Conservation (phyloP, 2,113 vertebrate species). For the Scytalopus superciliaris region DNA sequence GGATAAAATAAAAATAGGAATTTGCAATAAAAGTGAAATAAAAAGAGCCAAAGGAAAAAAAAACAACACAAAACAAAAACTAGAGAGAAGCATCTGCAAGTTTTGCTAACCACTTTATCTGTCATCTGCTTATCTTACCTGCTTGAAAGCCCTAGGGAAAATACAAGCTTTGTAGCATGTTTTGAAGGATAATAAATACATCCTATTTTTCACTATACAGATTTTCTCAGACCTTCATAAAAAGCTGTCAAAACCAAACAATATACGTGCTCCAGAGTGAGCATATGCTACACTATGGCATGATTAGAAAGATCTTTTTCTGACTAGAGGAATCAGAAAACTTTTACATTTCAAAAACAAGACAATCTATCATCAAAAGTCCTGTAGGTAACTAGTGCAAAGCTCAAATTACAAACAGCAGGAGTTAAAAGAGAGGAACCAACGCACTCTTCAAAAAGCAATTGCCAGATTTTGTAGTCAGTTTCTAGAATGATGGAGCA, state of each 20-base stretch:
- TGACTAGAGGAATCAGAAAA: background rate
- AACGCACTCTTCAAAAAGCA: background rate
- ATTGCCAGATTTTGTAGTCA: background rate
- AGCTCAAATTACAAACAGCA: background rate
- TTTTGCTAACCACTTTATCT: background rate
- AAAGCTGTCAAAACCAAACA: background rate
- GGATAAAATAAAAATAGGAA: background rate
- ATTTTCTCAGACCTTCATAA: background rate
- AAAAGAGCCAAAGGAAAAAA: background rate
- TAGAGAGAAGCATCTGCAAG: background rate
- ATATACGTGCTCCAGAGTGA: background rate
- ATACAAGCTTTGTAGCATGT: background rate
- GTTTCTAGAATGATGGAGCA: background rate
- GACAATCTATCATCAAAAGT: background rate
- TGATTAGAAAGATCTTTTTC: background rate
- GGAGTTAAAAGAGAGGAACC: background rate
- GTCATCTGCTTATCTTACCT: background rate
- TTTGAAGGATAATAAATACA: background rate
- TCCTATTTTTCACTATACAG: background rate
- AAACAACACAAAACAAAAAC: background rate
- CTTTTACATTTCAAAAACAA: background rate
- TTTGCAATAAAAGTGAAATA: background rate
- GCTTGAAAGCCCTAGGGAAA: background rate
- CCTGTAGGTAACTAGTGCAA: background rate
- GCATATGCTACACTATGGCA: background rate